Evolutionary conservation across 2,113 vertebrate genomes (phyloP).

Genomic region (Phyllostomus hastatus): DNA sequence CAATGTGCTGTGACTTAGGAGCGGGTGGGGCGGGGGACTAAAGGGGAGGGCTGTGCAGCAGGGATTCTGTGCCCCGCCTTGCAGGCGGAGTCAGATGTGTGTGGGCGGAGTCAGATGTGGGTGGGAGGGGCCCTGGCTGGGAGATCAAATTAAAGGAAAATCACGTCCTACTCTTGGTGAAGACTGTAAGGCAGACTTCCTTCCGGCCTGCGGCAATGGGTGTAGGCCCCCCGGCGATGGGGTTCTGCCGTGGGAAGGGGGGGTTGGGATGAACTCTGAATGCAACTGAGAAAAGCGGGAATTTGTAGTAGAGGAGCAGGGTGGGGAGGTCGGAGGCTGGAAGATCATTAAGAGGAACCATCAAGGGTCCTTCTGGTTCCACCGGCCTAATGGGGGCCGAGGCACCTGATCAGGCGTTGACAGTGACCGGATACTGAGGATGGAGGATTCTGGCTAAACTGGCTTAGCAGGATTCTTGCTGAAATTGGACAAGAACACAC

Average conservation of each 20-base stretch:
- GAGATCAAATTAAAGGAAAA: not conserved
- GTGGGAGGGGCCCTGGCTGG: too few species aligned
- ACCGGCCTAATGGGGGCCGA: too few species aligned
- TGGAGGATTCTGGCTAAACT: not conserved
- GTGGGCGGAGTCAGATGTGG: not conserved
- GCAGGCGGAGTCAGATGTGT: not conserved
- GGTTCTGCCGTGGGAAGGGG: rapidly evolving
- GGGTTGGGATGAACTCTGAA: too few species aligned
- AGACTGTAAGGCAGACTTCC: too few species aligned
- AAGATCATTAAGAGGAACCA: not conserved
- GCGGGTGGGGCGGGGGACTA: too few species aligned
- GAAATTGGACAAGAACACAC: not conserved
- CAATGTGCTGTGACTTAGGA: not conserved
- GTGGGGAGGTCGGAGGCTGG: not conserved
- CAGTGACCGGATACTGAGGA: not conserved
- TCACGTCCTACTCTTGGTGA: not conserved
- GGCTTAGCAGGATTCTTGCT: too few species aligned
- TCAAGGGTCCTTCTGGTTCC: not conserved
- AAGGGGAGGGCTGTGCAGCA: too few species aligned
- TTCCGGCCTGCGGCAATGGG: rapidly evolving
- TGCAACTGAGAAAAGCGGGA: not conserved
- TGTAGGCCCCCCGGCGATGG: too few species aligned
- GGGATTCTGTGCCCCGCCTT: rapidly evolving
- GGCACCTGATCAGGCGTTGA: not conserved
- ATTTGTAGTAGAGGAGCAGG: not conserved